These are phyloP conservation scores for Platyrinchus mystaceus DNA, from an alignment of 2,797 vertebrate species.

Conservation along the genomic window DNA sequence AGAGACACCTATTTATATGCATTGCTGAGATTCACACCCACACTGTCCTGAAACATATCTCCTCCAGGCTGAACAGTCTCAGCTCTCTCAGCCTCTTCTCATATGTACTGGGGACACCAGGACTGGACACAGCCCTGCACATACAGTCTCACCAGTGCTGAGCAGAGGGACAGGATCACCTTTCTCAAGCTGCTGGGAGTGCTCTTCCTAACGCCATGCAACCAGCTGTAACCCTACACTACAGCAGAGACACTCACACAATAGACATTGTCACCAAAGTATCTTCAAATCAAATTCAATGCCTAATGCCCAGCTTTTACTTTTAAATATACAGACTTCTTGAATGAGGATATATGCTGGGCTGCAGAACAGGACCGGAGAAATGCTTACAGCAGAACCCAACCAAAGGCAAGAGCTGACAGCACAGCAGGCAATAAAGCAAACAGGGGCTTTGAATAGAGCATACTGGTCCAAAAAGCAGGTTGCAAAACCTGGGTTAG, in stretches of 20 bases:
- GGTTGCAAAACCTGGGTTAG: background rate
- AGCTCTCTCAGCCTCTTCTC: background rate
- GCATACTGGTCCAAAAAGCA: background rate
- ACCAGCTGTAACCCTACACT: background rate
- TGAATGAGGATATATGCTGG: background rate
- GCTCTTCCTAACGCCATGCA: background rate
- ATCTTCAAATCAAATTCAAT: background rate
- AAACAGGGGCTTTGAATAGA: background rate
- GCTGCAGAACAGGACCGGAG: background rate
- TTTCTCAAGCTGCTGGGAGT: background rate
- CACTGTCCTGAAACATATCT: background rate
- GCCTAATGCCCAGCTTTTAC: background rate
- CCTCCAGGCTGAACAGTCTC: background rate
- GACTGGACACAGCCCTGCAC: background rate
- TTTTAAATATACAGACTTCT: background rate
- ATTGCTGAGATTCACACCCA: background rate
- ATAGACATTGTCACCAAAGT: background rate
- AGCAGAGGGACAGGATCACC: background rate
- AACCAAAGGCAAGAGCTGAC: background rate
- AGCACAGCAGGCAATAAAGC: background rate
- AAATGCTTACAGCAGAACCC: background rate
- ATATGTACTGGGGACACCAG: fast-evolving
- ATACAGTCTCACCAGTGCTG: background rate
- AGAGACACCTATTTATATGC: background rate
- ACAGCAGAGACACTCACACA: background rate